These are phyloP conservation scores for Anolis carolinensis DNA, from an alignment of 2,113 vertebrate genomes.

Conservation along the genomic window DNA sequence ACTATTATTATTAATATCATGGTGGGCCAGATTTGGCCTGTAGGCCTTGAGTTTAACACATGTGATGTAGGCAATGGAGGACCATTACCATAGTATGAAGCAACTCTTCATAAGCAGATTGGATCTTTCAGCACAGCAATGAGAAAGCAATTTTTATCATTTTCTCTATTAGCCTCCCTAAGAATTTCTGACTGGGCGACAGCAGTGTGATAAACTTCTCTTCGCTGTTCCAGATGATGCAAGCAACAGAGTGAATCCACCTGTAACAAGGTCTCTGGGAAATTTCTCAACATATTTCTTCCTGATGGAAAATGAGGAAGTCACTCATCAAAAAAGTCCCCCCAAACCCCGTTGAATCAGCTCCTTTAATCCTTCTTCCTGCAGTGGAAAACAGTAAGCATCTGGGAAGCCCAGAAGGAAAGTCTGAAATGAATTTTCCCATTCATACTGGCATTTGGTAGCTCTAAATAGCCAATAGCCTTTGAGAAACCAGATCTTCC, in stretches of 20 bases:
- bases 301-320: background rate
- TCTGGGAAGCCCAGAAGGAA: background rate
- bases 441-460: background rate
- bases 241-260: background rate
- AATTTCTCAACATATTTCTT: background rate
- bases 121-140: background rate
- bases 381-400: background rate
- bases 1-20: too few species aligned
- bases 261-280: background rate
- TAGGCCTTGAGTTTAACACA: too few species aligned
- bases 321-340: background rate
- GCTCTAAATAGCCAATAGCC: background rate
- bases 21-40: too few species aligned
- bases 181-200: background rate
- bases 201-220: background rate
- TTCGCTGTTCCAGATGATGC: background rate
- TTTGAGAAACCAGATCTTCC: background rate
- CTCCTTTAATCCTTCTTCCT: background rate
- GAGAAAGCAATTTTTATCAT: background rate
- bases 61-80: too few species aligned
- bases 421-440: background rate
- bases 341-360: background rate
- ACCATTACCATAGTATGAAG: background rate
- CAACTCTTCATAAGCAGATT: background rate
- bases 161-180: too few species aligned